These are phyloP conservation scores for Drosophila leontia DNA, from an alignment of 1,140 invertebrate species.

Conservation along the genomic window DNA sequence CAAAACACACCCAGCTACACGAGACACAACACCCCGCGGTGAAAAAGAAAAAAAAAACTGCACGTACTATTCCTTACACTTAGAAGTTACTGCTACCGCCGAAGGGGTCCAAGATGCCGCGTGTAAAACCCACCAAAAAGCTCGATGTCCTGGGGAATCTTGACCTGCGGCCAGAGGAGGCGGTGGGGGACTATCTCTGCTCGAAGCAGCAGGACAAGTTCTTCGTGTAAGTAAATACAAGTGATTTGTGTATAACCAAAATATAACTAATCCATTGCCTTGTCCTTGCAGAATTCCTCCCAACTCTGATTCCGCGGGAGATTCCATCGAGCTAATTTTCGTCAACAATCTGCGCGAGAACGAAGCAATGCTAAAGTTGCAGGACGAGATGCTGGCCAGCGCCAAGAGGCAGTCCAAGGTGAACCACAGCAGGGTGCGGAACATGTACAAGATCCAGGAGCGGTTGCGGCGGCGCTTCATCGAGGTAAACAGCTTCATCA, in stretches of 20 bases:
- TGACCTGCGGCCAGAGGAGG: slow-evolving; percentile 78
- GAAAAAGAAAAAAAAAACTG: slow-evolving; percentile 5
- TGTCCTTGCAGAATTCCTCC: slow-evolving; percentile 67
- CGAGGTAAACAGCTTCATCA: slow-evolving; percentile 80
- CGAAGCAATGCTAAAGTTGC: slow-evolving; percentile 65
- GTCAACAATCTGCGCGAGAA: slow-evolving; percentile 78
- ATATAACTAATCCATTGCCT: not conserved
- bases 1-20: slow-evolving; percentile 10
- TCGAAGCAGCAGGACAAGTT: slow-evolving; percentile 74
- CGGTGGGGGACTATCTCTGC: slow-evolving; percentile 66
- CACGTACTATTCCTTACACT: not conserved
- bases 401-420: slow-evolving; percentile 56
- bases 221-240: slow-evolving; percentile 67
- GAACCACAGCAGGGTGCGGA: slow-evolving; percentile 64
- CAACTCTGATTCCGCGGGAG: slow-evolving; percentile 65
- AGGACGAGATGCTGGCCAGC: slow-evolving; percentile 69
- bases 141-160: slow-evolving; percentile 80
- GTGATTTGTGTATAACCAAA: no score
- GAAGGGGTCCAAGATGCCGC: slow-evolving; percentile 67
- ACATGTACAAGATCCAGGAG: slow-evolving; percentile 72
- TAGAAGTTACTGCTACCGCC: slow-evolving; percentile 9
- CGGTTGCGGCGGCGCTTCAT: slow-evolving; percentile 76
- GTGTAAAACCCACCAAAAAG: slow-evolving; percentile 75
- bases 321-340: slow-evolving; percentile 74
- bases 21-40: slow-evolving; percentile 2